A percentile compares a stretch with the other conserved stretches of the same genome.
phyloP scores from a whole-genome alignment of 2,113 vertebrate species.

The Silurus asotus region DNA sequence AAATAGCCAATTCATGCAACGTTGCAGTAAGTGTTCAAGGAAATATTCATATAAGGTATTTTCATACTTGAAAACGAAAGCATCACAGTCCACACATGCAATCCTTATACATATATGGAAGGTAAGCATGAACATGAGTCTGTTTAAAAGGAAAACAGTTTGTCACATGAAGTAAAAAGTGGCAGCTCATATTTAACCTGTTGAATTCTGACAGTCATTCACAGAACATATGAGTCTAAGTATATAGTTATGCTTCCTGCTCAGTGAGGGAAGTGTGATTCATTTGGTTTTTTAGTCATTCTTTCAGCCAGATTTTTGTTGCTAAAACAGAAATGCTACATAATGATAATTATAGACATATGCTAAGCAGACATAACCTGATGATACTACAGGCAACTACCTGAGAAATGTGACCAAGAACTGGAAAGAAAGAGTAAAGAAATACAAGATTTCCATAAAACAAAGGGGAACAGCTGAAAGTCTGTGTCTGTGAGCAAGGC shows the following conservation, averaged over 20 bases:
- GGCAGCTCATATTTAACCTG: conserved; percentile 34
- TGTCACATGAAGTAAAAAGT: conserved; percentile 1
- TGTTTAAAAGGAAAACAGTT: not conserved
- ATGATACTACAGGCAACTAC: not conserved
- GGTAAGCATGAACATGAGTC: not conserved
- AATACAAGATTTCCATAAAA: conserved; percentile 36
- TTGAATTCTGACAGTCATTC: conserved; percentile 24
- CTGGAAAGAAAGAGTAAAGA: conserved; percentile 58
- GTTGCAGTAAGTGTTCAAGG: conserved; percentile 8
- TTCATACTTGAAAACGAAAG: conserved; percentile 4
- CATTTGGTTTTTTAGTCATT: not conserved
- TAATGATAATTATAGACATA: conserved; percentile 10
- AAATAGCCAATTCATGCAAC: conserved; percentile 33
- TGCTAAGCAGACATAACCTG: not conserved
- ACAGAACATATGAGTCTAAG: not conserved
- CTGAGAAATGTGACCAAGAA: conserved; percentile 21
- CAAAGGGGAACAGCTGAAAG: conserved; percentile 21
- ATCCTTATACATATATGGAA: not conserved
- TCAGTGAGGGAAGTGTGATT: not conserved
- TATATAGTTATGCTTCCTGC: not conserved
- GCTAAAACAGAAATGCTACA: not conserved
- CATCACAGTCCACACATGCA: not conserved
- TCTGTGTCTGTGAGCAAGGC: conserved; percentile 30
- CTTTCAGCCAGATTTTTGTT: not conserved
- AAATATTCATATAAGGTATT: conserved; percentile 16